These are phyloP conservation scores for Morinoia aosen DNA, from an alignment of 2,888 invertebrate genomes.

Conservation along the genomic window DNA sequence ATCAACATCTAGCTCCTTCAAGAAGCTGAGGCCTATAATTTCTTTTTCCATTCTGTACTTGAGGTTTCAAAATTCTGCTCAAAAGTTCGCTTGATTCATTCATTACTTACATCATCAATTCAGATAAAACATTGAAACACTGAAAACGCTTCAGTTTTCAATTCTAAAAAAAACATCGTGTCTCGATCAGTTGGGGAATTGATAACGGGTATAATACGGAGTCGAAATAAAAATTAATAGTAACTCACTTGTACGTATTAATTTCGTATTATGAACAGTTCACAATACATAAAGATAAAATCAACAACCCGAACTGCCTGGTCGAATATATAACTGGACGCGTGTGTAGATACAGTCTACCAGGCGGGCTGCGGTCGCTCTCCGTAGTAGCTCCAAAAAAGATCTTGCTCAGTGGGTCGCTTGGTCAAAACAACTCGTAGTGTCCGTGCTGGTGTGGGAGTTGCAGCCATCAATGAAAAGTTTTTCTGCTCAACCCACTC, in stretches of 20 bases:
- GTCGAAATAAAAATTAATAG: too few species aligned
- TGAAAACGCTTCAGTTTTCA: not conserved
- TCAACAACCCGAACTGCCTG: not conserved
- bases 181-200: not conserved
- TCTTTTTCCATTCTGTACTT: too few species aligned
- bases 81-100: not conserved
- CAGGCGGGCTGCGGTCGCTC: not conserved
- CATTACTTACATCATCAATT: not conserved
- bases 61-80: not conserved
- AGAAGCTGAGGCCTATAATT: not conserved
- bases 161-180: not conserved
- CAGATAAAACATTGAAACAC: not conserved
- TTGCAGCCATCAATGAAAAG: not conserved
- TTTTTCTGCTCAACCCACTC: not conserved
- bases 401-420: conserved; percentile 27
- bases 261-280: not conserved
- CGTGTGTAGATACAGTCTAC: not conserved
- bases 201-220: too few species aligned
- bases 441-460: not conserved
- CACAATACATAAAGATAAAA: not conserved
- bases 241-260: not conserved
- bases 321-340: not conserved
- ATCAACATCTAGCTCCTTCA: too few species aligned
- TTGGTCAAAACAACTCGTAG: not conserved
- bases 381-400: not conserved